These are phyloP conservation scores for Stegodyphus dumicola DNA, from an alignment of 1,140 invertebrate genomes.

Conservation along the genomic window DNA sequence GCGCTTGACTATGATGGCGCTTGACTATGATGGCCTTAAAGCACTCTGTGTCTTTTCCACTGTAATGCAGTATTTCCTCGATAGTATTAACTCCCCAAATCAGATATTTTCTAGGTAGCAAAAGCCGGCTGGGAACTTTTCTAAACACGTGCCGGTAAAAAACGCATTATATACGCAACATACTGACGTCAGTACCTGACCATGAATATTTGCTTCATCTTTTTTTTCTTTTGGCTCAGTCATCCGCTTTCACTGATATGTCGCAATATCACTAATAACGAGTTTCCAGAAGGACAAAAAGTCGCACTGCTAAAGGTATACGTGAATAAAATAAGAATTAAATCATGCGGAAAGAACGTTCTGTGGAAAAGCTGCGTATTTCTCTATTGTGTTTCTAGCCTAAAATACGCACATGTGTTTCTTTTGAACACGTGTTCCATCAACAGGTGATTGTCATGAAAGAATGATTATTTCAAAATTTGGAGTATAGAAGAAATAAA, in stretches of 20 bases:
- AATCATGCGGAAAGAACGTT: conserved; percentile 18
- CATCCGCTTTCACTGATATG: conserved; percentile 36
- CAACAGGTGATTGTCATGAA: too few species aligned
- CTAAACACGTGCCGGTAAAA: background rate
- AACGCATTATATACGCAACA: background rate
- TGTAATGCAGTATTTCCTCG: too few species aligned
- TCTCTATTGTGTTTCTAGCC: conserved; percentile 23
- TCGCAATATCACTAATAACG: conserved; percentile 25
- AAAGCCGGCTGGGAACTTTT: background rate
- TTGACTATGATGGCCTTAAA: too few species aligned
- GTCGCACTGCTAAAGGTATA: background rate
- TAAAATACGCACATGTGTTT: conserved; percentile 1
- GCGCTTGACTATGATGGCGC: too few species aligned
- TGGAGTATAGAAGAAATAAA: too few species aligned
- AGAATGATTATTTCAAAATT: too few species aligned
- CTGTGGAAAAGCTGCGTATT: conserved; percentile 1
- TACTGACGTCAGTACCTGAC: conserved; percentile 34
- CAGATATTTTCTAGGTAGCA: too few species aligned
- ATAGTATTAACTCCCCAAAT: too few species aligned
- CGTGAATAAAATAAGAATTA: conserved; percentile 45
- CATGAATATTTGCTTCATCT: conserved; percentile 27
- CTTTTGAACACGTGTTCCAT: background rate
- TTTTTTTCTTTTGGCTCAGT: conserved; percentile 18
- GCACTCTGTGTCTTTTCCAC: too few species aligned
- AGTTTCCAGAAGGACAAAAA: conserved; percentile 32